Percentiles rank a stretch among this genome's conserved stretches.
phyloP scores from a whole-genome alignment of 2,797 vertebrate species.

The Natrix natrix region DNA sequence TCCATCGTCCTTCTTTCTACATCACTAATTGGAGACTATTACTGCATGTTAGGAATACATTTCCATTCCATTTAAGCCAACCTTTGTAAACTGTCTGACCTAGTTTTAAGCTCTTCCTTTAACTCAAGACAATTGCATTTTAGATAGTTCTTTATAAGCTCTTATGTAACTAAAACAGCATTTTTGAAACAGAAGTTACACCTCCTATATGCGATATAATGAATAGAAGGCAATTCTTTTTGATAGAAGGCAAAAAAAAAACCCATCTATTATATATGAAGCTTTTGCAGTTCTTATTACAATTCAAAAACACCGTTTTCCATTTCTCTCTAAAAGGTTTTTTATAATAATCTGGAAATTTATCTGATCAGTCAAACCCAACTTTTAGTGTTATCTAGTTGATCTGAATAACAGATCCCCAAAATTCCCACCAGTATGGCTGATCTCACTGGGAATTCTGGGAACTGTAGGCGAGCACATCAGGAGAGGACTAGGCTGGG shows the following conservation, averaged over 20 bases:
- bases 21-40: background rate
- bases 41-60: background rate
- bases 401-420: background rate
- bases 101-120: background rate
- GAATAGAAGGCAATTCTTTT: constrained; percentile 16
- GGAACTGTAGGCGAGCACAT: background rate
- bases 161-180: constrained; percentile 25
- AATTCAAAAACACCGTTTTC: constrained; percentile 27
- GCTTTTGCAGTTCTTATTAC: constrained; percentile 15
- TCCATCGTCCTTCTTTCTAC: background rate
- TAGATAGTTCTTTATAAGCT: background rate
- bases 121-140: background rate
- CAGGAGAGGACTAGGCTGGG: background rate
- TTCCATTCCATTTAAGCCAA: background rate
- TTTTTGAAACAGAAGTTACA: background rate
- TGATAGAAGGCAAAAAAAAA: constrained; percentile 8
- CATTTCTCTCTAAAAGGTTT: constrained; percentile 21
- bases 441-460: background rate
- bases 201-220: constrained; percentile 12
- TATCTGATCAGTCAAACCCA: constrained; percentile 1
- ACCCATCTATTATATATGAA: background rate
- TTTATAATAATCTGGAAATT: constrained; percentile 18
- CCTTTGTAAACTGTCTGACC: background rate
- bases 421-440: background rate
- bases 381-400: background rate